A percentile compares a stretch with the other conserved stretches of the same genome.
These are phyloP conservation scores for Aphidius ervi DNA, from an alignment of 1,140 invertebrate species.

Conservation along the genomic window DNA sequence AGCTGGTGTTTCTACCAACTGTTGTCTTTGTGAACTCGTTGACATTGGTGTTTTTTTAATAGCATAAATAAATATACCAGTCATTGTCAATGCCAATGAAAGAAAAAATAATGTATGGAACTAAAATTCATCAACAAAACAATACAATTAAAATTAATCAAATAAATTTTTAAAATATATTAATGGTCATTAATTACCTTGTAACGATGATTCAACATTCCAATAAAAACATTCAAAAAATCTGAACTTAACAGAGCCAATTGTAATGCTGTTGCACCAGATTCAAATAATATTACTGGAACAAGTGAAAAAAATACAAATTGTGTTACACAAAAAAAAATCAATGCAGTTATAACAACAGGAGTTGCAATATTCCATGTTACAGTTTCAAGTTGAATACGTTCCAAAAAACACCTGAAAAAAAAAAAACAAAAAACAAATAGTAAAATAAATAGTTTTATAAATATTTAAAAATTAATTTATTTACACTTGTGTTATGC, in stretches of 20 bases:
- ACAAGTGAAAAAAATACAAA: constrained; percentile 77
- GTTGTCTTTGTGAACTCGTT: constrained; percentile 42
- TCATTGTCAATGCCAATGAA: constrained; percentile 71
- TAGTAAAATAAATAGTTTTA: not conserved
- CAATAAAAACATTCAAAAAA: constrained; percentile 79
- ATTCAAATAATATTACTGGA: constrained; percentile 71
- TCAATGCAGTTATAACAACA: constrained; percentile 53
- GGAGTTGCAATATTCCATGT: constrained; percentile 56
- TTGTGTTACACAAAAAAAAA: constrained; percentile 61
- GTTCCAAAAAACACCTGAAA: constrained; percentile 49
- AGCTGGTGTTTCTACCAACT: constrained; percentile 36
- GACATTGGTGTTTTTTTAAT: constrained; percentile 59
- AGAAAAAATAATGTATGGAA: constrained; percentile 78
- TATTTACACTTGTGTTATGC: constrained; percentile 74
- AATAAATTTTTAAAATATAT: not conserved
- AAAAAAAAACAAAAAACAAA: constrained; percentile 17
- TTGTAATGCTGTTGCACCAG: constrained; percentile 77
- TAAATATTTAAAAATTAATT: not conserved
- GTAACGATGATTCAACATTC: constrained; percentile 77
- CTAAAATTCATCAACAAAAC: constrained; percentile 52
- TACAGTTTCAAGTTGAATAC: constrained; percentile 48
- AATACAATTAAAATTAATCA: constrained; percentile 12
- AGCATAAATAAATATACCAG: constrained; percentile 73
- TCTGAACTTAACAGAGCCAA: constrained; percentile 79
- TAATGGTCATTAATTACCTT: constrained; percentile 58